Conservation (phyloP, 2,888 invertebrate species). For the Lingula anatina region DNA sequence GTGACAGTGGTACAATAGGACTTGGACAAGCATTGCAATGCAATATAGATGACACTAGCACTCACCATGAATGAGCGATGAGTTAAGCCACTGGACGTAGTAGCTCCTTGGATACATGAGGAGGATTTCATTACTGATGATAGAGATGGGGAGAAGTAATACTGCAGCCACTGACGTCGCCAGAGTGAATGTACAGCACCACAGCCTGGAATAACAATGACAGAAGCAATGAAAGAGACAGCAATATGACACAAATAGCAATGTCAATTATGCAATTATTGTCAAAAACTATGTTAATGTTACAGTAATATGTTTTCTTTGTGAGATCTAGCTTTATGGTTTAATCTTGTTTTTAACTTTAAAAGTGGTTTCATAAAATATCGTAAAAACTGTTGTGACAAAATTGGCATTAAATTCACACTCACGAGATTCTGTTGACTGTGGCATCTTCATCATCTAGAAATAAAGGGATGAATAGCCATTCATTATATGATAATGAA, state of each 20-base stretch:
- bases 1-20: no score
- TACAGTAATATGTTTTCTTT: no score
- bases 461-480: constrained; percentile 6
- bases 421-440: constrained; percentile 62
- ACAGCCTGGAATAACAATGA: constrained; percentile 62
- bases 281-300: no score
- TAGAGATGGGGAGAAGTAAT: constrained; percentile 92
- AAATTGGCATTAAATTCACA: constrained; percentile 10
- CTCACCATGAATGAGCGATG: constrained; percentile 89
- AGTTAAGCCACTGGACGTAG: constrained; percentile 98
- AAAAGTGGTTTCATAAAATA: no score
- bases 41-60: neutral
- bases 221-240: neutral
- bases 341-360: no score
- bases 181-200: constrained; percentile 92
- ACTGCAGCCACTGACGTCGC: constrained; percentile 92
- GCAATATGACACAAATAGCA: neutral
- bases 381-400: no score
- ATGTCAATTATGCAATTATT: no score
- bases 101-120: constrained; percentile 92
- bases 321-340: no score
- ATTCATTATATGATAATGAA: neutral
- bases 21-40: no score
- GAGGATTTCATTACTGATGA: constrained; percentile 94
- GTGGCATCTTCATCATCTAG: constrained; percentile 81